Evolutionary conservation across 2,113 vertebrate genomes (phyloP).

Genomic region (Paedocypris sp.): DNA sequence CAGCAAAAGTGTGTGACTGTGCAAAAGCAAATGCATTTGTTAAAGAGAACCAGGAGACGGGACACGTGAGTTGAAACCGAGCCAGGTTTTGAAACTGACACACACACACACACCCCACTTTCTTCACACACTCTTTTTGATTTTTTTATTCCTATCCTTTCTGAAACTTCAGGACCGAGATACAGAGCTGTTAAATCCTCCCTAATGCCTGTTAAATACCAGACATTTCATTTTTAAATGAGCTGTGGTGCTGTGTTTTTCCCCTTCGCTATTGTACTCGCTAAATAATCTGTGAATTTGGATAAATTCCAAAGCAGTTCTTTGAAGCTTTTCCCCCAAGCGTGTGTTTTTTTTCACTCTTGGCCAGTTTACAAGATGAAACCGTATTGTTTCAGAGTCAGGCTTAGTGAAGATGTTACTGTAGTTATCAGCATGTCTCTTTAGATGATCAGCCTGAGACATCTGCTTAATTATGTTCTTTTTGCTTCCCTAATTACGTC

Average conservation of each 20-base stretch:
- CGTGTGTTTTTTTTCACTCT: slow-evolving; percentile 36
- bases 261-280: slow-evolving; percentile 43
- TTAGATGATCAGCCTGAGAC: slow-evolving; percentile 25
- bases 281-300: slow-evolving; percentile 58
- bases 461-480: slow-evolving; percentile 38
- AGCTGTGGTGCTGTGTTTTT: slow-evolving; percentile 53
- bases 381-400: slow-evolving; percentile 35
- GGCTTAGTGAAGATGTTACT: slow-evolving; percentile 33
- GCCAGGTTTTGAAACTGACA: slow-evolving; percentile 1
- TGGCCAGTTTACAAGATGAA: slow-evolving; percentile 43
- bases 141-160: too few species aligned
- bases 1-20: slow-evolving; percentile 7
- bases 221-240: slow-evolving; percentile 59
- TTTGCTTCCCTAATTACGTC: slow-evolving; percentile 37
- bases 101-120: slow-evolving; percentile 1
- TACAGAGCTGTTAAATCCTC: slow-evolving; percentile 53
- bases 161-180: slow-evolving; percentile 31
- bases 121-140: neutral
- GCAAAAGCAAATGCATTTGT: slow-evolving; percentile 18
- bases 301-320: slow-evolving; percentile 49
- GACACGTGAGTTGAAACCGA: neutral
- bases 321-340: slow-evolving; percentile 33
- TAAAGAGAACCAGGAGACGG: slow-evolving; percentile 15
- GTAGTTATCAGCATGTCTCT: slow-evolving; percentile 33
- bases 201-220: slow-evolving; percentile 51